Evolutionary conservation across 35 echinoderm and acorn worm species (phyloP).

Genomic region (Holothuria glaberrima): DNA sequence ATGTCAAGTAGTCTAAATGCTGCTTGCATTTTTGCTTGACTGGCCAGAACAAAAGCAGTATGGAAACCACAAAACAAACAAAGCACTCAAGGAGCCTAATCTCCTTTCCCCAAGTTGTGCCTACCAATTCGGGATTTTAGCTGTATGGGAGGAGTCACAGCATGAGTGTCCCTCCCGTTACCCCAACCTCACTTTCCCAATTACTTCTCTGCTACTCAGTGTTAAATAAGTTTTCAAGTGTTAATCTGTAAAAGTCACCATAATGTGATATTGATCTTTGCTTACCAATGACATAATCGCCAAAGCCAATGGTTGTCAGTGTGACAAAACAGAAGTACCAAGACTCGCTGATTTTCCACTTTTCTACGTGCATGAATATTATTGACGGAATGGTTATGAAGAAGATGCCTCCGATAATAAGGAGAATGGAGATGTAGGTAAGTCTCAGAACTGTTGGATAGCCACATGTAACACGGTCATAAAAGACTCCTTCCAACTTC

Average conservation of each 20-base stretch:
- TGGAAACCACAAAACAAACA: too few relatives aligned
- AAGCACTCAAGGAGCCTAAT: too few relatives aligned
- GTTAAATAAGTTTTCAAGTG: too few relatives aligned
- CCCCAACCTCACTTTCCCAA: neutral
- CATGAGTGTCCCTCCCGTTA: neutral
- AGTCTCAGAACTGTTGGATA: slow-evolving; percentile 32
- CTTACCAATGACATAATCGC: slow-evolving; percentile 94
- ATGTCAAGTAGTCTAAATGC: too few relatives aligned
- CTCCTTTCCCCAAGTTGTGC: too few relatives aligned
- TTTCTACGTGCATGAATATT: slow-evolving; percentile 73
- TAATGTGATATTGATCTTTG: neutral
- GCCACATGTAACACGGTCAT: slow-evolving; percentile 27
- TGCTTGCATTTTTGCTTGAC: too few relatives aligned
- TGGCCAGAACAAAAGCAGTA: too few relatives aligned
- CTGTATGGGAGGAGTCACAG: too few relatives aligned
- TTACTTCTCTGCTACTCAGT: neutral
- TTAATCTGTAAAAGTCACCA: too few relatives aligned
- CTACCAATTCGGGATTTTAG: too few relatives aligned
- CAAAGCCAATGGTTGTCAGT: slow-evolving; percentile 94
- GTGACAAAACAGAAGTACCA: slow-evolving; percentile 91
- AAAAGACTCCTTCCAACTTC: slow-evolving; percentile 45
- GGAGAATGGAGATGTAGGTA: slow-evolving; percentile 52
- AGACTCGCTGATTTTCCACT: slow-evolving; percentile 71
- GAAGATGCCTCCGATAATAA: slow-evolving; percentile 31
- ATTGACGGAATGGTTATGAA: slow-evolving; percentile 82